phyloP scores from a whole-genome alignment of 2,113 vertebrate genomes.

The Lophotis ruficrista region DNA sequence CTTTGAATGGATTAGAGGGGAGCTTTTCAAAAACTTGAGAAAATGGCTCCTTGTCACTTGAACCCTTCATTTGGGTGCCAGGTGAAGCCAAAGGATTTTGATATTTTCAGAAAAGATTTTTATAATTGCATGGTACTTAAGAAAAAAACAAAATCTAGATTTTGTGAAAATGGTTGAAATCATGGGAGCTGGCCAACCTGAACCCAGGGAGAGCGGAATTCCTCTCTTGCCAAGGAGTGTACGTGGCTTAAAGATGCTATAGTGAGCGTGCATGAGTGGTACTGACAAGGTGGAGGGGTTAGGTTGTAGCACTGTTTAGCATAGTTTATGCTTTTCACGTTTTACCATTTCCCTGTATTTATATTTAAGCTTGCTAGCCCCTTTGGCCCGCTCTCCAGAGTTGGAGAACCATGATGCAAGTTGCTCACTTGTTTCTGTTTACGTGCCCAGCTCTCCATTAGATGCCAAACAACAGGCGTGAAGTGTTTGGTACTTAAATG shows the following conservation, averaged over 20 bases:
- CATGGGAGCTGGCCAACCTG: background rate
- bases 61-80: background rate
- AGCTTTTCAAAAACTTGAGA: background rate
- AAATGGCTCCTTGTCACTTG: background rate
- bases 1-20: background rate
- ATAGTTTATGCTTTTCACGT: background rate
- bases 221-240: background rate
- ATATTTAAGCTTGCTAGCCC: background rate
- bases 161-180: background rate
- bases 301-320: background rate
- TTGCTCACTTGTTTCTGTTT: background rate
- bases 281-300: background rate
- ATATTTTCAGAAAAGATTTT: background rate
- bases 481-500: background rate
- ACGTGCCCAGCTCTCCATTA: background rate
- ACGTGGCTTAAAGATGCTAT: background rate
- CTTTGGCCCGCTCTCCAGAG: background rate
- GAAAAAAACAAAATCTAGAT: background rate
- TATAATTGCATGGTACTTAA: no score
- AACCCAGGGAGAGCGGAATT: background rate
- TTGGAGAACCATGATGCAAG: background rate
- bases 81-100: background rate
- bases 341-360: background rate
- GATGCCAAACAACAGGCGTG: background rate
- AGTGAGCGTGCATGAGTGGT: rapidly evolving